Conservation (phyloP, 2,888 invertebrate genomes). For the Diogma glabrata region DNA sequence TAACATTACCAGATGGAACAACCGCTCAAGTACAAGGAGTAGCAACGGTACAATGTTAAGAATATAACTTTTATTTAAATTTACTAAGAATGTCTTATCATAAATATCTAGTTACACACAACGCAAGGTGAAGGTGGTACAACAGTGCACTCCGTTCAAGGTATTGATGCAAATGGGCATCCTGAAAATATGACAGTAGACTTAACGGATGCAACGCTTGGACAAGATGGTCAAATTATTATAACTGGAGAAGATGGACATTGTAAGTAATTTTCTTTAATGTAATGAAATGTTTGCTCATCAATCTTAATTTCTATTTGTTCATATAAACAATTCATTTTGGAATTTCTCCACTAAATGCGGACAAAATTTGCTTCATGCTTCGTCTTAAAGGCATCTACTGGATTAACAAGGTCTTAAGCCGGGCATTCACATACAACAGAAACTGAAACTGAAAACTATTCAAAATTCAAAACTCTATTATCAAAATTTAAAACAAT, state of each 20-base stretch:
- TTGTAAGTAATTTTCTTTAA: slow-evolving; percentile 42
- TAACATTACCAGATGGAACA: slow-evolving; percentile 90
- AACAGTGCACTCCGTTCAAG: slow-evolving; percentile 53
- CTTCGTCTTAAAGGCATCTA: too few relatives aligned
- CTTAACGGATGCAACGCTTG: slow-evolving; percentile 82
- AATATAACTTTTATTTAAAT: slow-evolving; percentile 13
- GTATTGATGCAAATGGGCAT: slow-evolving; percentile 60
- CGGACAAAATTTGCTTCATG: too few relatives aligned
- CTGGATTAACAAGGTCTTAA: too few relatives aligned
- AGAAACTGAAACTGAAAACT: too few relatives aligned
- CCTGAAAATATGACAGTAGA: slow-evolving; percentile 74
- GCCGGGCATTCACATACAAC: too few relatives aligned
- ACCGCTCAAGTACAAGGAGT: slow-evolving; percentile 82
- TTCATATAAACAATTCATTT: too few relatives aligned
- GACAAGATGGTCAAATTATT: slow-evolving; percentile 89
- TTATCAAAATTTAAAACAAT: too few relatives aligned
- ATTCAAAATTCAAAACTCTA: too few relatives aligned
- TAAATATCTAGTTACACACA: slow-evolving; percentile 45
- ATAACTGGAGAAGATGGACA: slow-evolving; percentile 91
- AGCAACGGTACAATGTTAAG: slow-evolving; percentile 28
- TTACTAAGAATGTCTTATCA: slow-evolving; percentile 17
- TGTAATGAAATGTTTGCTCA: too few relatives aligned
- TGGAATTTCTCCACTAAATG: too few relatives aligned
- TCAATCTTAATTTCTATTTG: too few relatives aligned
- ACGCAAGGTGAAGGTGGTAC: slow-evolving; percentile 48